A percentile compares a stretch with the other conserved stretches of the same genome.
These are phyloP conservation scores for Cephalopterus ornatus DNA, from an alignment of 2,113 vertebrate species.

Conservation along the genomic window DNA sequence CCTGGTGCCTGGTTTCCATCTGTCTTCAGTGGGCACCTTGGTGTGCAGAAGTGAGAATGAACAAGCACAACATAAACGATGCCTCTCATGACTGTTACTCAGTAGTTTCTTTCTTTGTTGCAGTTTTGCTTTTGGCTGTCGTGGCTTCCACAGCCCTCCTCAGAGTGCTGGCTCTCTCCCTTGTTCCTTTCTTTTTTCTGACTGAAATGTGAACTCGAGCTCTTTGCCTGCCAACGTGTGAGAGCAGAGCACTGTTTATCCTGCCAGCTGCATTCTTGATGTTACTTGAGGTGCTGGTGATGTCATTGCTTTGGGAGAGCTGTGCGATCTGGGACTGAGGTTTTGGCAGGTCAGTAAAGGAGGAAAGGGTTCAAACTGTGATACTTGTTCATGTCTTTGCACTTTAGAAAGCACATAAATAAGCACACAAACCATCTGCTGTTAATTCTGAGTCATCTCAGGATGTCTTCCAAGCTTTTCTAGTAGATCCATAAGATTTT, in stretches of 20 bases:
- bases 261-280: neutral
- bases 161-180: neutral
- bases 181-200: neutral
- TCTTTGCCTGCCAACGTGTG: constrained; percentile 2
- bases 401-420: neutral
- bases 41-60: neutral
- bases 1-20: neutral
- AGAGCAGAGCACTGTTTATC: neutral
- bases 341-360: constrained; percentile 48
- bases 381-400: neutral
- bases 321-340: neutral
- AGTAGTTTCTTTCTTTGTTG: neutral
- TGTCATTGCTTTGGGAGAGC: neutral
- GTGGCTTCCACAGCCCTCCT: neutral
- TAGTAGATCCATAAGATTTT: neutral
- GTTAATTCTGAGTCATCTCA: neutral
- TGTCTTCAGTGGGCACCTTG: neutral
- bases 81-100: neutral
- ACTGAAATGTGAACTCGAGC: constrained; percentile 26
- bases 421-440: neutral
- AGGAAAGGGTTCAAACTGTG: neutral
- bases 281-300: neutral
- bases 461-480: neutral
- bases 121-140: neutral
- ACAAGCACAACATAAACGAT: neutral